Percentiles rank a stretch among this genome's conserved stretches.
phyloP scores from a whole-genome alignment of 1,140 invertebrate species.

The Trichonephila clavata region DNA sequence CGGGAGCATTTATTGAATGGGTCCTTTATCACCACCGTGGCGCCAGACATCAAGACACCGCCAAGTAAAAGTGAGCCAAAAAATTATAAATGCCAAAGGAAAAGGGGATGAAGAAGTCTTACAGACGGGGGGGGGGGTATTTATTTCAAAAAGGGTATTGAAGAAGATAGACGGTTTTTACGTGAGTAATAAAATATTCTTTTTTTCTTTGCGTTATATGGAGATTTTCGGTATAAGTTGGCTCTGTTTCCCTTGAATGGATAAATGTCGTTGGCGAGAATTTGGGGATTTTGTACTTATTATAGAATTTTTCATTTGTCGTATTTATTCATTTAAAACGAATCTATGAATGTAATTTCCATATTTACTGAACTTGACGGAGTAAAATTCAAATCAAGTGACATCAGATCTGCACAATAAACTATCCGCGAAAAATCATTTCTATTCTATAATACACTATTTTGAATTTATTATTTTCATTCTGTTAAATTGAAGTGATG shows the following conservation, averaged over 20 bases:
- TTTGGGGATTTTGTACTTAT: neutral
- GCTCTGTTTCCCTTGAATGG: no score
- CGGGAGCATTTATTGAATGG: slow-evolving; percentile 28
- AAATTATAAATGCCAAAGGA: slow-evolving; percentile 29
- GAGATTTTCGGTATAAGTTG: neutral
- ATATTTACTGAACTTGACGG: no score
- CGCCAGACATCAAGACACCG: neutral
- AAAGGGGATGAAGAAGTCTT: neutral
- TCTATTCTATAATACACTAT: no score
- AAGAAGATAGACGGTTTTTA: neutral
- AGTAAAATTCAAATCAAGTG: no score
- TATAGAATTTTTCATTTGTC: neutral
- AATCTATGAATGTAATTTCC: no score
- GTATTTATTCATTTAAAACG: no score
- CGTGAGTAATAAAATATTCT: neutral
- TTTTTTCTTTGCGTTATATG: neutral
- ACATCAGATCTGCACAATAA: no score
- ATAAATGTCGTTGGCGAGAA: no score
- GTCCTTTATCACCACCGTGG: neutral
- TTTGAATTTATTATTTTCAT: no score
- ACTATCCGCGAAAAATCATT: no score
- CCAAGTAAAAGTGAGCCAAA: slow-evolving; percentile 15
- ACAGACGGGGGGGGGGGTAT: neutral
- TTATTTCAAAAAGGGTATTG: neutral
- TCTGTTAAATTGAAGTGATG: no score